A percentile compares a stretch with the other conserved stretches of the same genome.
These are phyloP conservation scores for Furcula furcula DNA, from an alignment of 2,888 invertebrate genomes.

Conservation along the genomic window DNA sequence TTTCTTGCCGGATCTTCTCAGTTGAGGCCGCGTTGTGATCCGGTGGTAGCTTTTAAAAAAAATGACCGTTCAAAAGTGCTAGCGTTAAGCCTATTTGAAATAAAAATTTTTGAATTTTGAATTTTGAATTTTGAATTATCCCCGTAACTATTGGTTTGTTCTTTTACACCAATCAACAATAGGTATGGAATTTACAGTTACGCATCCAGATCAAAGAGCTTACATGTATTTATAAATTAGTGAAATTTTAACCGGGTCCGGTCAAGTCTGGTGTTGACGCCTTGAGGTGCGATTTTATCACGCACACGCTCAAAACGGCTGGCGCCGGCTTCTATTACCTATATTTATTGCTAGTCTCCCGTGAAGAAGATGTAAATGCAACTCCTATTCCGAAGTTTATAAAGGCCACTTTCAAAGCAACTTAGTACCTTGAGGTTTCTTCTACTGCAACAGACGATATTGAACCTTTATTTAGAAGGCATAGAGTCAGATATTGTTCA, in stretches of 20 bases:
- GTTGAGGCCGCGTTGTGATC: no score
- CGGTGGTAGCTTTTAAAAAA: no score
- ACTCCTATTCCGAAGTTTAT: conserved; percentile 52
- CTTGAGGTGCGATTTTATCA: conserved; percentile 65
- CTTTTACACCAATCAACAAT: no score
- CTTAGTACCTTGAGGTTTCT: conserved; percentile 49
- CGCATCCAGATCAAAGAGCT: conserved; percentile 5
- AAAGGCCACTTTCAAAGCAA: conserved; percentile 56
- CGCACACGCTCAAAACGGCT: conserved; percentile 52
- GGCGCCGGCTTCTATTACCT: conserved; percentile 70
- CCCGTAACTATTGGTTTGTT: no score
- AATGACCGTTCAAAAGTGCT: no score
- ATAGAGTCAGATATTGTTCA: conserved; percentile 32
- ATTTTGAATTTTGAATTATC: no score
- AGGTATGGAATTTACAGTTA: no score
- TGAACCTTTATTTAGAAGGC: conserved; percentile 33
- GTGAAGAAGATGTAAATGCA: conserved; percentile 58
- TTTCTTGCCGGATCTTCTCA: no score
- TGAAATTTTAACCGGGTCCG: conserved; percentile 51
- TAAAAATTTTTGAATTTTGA: no score
- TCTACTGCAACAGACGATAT: conserved; percentile 33
- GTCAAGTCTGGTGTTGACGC: conserved; percentile 52
- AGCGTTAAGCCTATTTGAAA: no score
- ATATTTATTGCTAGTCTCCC: conserved; percentile 51
- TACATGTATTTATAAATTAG: conserved; percentile 31